Evolutionary conservation across 2,888 invertebrate genomes (phyloP).

Genomic region (Limnephilus auricula): DNA sequence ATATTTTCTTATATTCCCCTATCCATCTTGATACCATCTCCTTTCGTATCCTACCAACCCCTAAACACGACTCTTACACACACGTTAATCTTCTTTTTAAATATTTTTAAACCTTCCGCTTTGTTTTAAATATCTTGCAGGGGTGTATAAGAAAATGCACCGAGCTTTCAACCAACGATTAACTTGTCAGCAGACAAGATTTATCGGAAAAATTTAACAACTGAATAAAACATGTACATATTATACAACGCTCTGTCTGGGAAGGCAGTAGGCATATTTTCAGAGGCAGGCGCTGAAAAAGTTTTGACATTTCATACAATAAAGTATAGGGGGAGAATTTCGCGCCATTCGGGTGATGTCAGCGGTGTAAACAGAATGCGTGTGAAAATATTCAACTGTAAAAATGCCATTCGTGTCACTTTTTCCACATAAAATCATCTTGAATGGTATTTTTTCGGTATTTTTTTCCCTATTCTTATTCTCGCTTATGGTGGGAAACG

Average conservation of each 20-base stretch:
- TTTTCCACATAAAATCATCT: too few relatives aligned
- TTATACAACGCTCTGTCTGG: neutral
- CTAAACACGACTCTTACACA: neutral
- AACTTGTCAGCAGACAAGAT: constrained; percentile 32
- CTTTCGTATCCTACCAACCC: neutral
- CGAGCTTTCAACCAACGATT: constrained; percentile 28
- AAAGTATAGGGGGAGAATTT: neutral
- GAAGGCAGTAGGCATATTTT: neutral
- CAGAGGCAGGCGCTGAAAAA: neutral
- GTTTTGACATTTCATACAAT: constrained; percentile 29
- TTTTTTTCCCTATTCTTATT: neutral
- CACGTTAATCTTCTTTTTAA: neutral
- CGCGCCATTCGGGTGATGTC: neutral
- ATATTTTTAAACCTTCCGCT: neutral
- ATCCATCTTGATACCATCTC: neutral
- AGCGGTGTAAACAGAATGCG: neutral
- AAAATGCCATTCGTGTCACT: neutral
- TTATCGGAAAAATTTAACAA: constrained; percentile 40
- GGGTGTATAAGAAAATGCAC: constrained; percentile 16
- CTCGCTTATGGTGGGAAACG: neutral
- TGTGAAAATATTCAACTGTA: neutral
- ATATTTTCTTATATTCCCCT: neutral
- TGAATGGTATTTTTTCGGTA: neutral
- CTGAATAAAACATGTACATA: constrained; percentile 31
- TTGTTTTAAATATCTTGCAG: neutral